Evolutionary conservation across 2,797 vertebrate species (phyloP), one percentile per base, ranked within the genome.

Genomic region (Hephaestus fuliginosus): DNA sequence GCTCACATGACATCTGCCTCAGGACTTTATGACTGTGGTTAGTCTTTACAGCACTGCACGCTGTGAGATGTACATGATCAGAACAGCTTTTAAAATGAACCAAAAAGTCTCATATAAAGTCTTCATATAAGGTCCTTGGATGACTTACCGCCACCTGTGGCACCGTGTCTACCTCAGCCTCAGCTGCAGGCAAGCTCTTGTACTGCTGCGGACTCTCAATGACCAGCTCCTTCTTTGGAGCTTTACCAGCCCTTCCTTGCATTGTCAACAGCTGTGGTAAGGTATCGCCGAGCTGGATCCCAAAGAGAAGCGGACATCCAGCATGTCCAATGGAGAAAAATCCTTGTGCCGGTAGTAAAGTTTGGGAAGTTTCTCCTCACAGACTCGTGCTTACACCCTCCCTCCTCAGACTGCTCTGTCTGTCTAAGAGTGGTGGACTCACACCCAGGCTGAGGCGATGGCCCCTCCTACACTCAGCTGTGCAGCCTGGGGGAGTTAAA

Each of bases 171-270:
- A 82, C 91, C 88, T 97, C 97, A 78, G 82, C 64, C 85, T 98
- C 97, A 36, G 87, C 88, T 69, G 92, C 92, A 84, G 94, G 78
- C 79, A 91, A 91, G 91, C 94, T 96, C 91, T 94, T 97, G 89
- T 95, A 92, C 86, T 97, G 96, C 89, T 96, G 96, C 0, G 96
- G 96, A 84, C 97, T 96, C 78, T 98, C 97, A 63, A 97, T 96
- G 90, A 96, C 87, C 91, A 98, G 90, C 86, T 98, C 97, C 91
- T 97, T 99, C 91, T 95, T 99, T 62, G 94, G 91, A 92, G 90
- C 90, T 95, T 96, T 96, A 85, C 82, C 88, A 15, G 95, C 94
- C 91, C 96, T 96, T 86, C 97, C 96, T 93, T 98, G 97, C 97
- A 98, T 98, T 93, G 83, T 97, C 88, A 93, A 88, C 68, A 80